phyloP scores from a whole-genome alignment of 2,888 invertebrate genomes.

The Volucella bombylans region DNA sequence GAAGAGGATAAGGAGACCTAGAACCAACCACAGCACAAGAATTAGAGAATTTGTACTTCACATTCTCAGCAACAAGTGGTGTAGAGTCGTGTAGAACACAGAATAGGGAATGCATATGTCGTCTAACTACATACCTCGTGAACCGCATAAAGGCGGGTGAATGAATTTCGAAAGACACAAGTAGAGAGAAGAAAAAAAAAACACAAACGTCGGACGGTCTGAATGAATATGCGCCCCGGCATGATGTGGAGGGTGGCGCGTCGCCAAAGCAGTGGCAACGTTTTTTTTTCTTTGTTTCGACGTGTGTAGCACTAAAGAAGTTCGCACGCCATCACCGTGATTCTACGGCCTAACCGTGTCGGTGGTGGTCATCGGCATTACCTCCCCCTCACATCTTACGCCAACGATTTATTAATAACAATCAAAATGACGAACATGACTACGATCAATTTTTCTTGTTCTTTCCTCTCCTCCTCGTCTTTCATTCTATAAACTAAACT shows the following conservation, averaged over 20 bases:
- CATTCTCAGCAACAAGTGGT: conserved; percentile 15
- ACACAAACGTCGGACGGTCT: not conserved
- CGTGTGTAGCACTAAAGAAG: conserved; percentile 33
- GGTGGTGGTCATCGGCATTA: too few species aligned
- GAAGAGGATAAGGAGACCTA: too few species aligned
- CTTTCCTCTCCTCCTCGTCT: too few species aligned
- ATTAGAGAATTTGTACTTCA: too few species aligned
- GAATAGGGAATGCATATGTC: too few species aligned
- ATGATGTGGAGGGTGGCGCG: not conserved
- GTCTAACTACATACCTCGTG: too few species aligned
- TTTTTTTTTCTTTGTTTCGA: conserved; percentile 45
- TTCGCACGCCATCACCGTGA: conserved; percentile 24
- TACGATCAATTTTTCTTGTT: conserved; percentile 14
- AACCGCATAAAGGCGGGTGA: conserved; percentile 48
- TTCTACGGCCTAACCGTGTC: too few species aligned
- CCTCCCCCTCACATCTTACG: not conserved
- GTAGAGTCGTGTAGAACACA: not conserved
- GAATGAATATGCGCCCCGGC: conserved; percentile 32
- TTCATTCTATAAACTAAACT: too few species aligned
- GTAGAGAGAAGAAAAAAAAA: conserved; percentile 14
- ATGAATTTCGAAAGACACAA: conserved; percentile 40
- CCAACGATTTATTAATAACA: conserved; percentile 40
- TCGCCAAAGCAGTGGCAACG: conserved; percentile 4
- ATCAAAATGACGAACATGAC: conserved; percentile 37
- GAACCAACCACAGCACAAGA: too few species aligned